phyloP scores from a whole-genome alignment of 1,140 invertebrate genomes.

The Phenacoccus solenopsis region DNA sequence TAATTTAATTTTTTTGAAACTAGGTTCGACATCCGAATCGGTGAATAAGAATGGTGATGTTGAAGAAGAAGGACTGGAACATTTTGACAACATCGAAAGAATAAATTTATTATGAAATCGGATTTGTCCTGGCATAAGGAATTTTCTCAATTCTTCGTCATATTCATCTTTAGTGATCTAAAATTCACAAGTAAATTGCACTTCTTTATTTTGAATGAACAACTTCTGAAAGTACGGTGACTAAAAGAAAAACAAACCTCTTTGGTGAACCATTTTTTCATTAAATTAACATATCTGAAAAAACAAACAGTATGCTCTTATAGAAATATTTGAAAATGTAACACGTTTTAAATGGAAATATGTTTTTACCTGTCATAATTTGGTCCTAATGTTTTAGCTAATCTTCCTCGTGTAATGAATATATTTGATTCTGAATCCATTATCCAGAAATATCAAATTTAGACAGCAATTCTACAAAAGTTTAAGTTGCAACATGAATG shows the following conservation, averaged over 20 bases:
- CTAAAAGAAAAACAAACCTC: not conserved
- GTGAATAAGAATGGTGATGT: conserved; percentile 35
- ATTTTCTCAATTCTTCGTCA: conserved; percentile 54
- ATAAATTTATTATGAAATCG: conserved; percentile 74
- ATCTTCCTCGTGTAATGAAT: not conserved
- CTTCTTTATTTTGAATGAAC: not conserved
- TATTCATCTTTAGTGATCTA: conserved; percentile 64
- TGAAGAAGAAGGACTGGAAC: conserved; percentile 47
- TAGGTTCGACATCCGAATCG: conserved; percentile 6
- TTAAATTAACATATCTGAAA: not conserved
- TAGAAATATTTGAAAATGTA: not conserved
- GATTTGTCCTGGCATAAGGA: conserved; percentile 53
- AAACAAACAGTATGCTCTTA: not conserved
- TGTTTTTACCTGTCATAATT: not conserved
- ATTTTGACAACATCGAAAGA: conserved; percentile 62
- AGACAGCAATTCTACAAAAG: no score
- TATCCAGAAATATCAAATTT: not conserved
- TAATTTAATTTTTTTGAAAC: conserved; percentile 29
- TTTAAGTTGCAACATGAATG: no score
- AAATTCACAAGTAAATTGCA: not conserved
- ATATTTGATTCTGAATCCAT: not conserved
- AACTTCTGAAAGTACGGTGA: not conserved
- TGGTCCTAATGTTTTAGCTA: not conserved
- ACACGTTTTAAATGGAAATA: not conserved
- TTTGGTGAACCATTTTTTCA: not conserved